A percentile compares a stretch with the other conserved stretches of the same genome.
Evolutionary conservation across 1,140 invertebrate species (phyloP).

Genomic region (Plodia interpunctella): DNA sequence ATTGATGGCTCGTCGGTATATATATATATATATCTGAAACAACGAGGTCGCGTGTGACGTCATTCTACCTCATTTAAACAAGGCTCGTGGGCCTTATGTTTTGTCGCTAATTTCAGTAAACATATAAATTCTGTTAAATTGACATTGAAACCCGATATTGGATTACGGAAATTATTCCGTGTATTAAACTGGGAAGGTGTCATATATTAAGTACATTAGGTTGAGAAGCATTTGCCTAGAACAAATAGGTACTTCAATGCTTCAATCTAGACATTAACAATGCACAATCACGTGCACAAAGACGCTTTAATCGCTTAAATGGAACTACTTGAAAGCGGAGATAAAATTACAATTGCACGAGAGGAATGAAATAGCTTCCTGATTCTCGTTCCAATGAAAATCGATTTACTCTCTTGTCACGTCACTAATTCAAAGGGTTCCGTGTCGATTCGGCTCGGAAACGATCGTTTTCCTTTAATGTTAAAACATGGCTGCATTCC

Average conservation of each 20-base stretch:
- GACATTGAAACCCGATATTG: too few species aligned
- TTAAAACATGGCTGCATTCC: slow-evolving; percentile 42
- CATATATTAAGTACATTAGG: too few species aligned
- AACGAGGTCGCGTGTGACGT: slow-evolving; percentile 2
- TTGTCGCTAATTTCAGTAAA: background rate
- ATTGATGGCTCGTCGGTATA: slow-evolving; percentile 1
- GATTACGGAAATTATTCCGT: too few species aligned
- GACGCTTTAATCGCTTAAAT: background rate
- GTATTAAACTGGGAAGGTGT: too few species aligned
- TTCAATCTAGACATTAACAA: background rate
- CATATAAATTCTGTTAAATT: background rate
- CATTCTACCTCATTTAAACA: background rate
- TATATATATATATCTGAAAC: background rate
- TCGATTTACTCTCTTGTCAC: background rate
- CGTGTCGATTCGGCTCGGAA: slow-evolving; percentile 1
- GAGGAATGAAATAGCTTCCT: slow-evolving; percentile 5
- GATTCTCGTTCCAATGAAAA: slow-evolving; percentile 2
- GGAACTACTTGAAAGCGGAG: background rate
- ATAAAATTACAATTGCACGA: slow-evolving; percentile 1
- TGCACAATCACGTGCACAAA: background rate
- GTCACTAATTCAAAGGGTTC: slow-evolving; percentile 5
- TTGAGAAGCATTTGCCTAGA: too few species aligned
- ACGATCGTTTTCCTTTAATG: slow-evolving; percentile 1
- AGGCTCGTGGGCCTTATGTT: background rate
- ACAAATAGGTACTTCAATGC: too few species aligned